Percentiles rank a stretch among this genome's conserved stretches.
Evolutionary conservation across 2,113 vertebrate genomes (phyloP).

Genomic region (Hucho hucho): DNA sequence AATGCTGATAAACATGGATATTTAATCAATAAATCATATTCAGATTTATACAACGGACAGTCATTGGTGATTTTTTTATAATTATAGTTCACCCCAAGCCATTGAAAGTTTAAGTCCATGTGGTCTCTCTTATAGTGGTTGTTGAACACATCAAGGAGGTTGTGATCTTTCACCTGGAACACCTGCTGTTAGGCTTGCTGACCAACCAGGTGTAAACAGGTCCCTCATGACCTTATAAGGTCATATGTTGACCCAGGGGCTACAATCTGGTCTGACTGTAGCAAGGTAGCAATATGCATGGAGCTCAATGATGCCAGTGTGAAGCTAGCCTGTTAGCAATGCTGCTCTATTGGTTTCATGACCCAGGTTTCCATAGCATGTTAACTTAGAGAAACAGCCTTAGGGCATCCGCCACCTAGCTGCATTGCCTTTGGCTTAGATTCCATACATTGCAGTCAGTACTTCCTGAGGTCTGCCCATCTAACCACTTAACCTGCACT

Average conservation of each 20-base stretch:
- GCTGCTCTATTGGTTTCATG: conserved; percentile 17
- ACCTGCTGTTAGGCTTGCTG: conserved; percentile 48
- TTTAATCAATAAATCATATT: no score
- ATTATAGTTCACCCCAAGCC: neutral
- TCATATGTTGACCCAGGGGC: neutral
- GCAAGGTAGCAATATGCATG: neutral
- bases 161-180: conserved; percentile 40
- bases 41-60: no score
- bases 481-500: conserved; percentile 17
- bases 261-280: neutral
- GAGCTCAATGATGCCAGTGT: no score
- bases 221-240: conserved; percentile 28
- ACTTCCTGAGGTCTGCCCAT: conserved; percentile 3
- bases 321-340: conserved; percentile 4
- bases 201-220: conserved; percentile 45
- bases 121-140: neutral
- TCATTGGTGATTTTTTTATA: neutral
- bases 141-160: conserved; percentile 17
- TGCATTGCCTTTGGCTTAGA: neutral
- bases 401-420: conserved; percentile 12
- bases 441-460: conserved; percentile 17
- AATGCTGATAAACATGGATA: no score
- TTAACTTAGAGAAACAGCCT: conserved; percentile 13
- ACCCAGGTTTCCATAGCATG: conserved; percentile 15
- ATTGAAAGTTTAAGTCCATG: neutral